Evolutionary conservation across 2,888 invertebrate genomes (phyloP), one percentile per base, ranked within the genome.

Genomic region (Iselma pallidipennis): DNA sequence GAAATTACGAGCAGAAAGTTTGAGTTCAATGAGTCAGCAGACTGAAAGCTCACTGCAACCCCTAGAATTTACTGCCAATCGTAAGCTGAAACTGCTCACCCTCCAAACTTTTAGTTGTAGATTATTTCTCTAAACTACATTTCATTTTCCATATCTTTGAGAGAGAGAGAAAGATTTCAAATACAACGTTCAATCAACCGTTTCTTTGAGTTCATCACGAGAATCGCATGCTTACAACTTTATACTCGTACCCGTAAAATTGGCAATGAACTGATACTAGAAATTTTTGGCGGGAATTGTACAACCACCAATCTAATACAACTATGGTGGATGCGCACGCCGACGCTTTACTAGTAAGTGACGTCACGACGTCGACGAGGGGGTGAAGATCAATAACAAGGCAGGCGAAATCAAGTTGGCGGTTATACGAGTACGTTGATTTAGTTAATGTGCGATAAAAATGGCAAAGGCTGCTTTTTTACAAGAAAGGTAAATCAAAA

Each of bases 391-490:
- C 77, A 77, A 76, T 77, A 77, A 71, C 70, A 68, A 68, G 73
- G 73, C 73, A 71, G 74, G 71, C 72, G 67, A 75, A 74, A 74
- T 74, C 74, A 74, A 77, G 78, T 76, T 74, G 78, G 76, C 73
- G 76, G 72, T 70, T 66, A 54, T 65, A 55, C 49, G 25, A 55
- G 70, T 67, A 66, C 69, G 71, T 67, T 66, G 71, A 70, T 75
- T 76, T 76, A 77, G 81, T 82, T 81, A 79, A 89, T 89, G 89
- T 89, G 89, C 81, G 89, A 89, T 84, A 87, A 86, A 83, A 87
- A 87, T 82, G 87, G 87, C 81, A 87, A 87, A 77, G 89, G 89
- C 80, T 90, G 89, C 83, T 89, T 89, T 83, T 88, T 87, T 80
- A 83, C 85, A 70, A 83, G 84, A 80, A 85, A 86, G 85, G 86